Evolutionary conservation across 2,113 vertebrate genomes (phyloP), one percentile per base, ranked within the genome.

Genomic region (Myotis davidii): DNA sequence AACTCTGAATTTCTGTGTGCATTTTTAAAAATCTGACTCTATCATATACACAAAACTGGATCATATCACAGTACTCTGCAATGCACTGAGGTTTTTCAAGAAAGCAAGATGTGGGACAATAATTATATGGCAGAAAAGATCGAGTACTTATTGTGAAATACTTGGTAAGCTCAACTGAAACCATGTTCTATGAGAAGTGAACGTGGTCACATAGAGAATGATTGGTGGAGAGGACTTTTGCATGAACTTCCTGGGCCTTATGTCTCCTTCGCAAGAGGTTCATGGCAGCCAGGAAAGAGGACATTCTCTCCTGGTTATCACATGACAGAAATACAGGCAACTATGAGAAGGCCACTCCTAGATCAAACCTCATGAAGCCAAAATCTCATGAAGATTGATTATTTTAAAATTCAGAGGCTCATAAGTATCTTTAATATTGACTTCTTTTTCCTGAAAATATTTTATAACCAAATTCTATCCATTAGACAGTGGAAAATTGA

Each of bases 1-100:
- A 92, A 86, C 59, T 85, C 82, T 76, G 78, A 95, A 87, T 94
- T 95, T 92, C 83, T n/a, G 17, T 54, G 82, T 87, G 61, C 32
- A 93, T 91, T 50, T 61, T 27, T 27, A 21, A 83, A 84, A 77
- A 67, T 27, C 54, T 77, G 52, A 81, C 12, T 32, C 45, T 48
- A 56, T 37, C 6, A 56, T 23, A 78, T 16, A 25, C 52, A 85
- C 17, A 21, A 67, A 90, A 64, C 5, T 42, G 82, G 34, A 65
- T 78, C 48, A 32, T 59, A 32, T 76, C 72, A 76, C 1, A 52
- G 42, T 83, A 56, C 10, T 89, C 32, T 86, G 25, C 6, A 32
- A n/a, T 9, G 32, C 32, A 70, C 2, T 88, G 27, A n/a, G 70
- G 21, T 85, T 95, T 87, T 61, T 64, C 85, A 95, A 82, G 56